A percentile compares a stretch with the other conserved stretches of the same genome.
phyloP scores from a whole-genome alignment of 2,113 vertebrate genomes.

The Corvus cornix region DNA sequence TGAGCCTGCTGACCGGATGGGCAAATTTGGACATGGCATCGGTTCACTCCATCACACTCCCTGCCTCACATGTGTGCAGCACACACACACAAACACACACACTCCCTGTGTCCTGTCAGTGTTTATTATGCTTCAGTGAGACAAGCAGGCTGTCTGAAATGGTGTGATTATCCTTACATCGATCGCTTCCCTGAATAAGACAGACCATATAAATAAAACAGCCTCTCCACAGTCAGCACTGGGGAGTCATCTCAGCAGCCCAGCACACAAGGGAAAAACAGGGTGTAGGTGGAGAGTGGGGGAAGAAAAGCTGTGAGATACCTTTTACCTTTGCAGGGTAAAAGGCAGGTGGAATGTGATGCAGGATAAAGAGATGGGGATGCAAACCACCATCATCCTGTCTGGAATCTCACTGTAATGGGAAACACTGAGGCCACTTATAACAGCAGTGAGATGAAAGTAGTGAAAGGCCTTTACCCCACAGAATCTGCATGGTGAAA shows the following conservation, averaged over 20 bases:
- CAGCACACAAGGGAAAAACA: not conserved
- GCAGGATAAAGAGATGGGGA: not conserved
- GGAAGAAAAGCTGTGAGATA: not conserved
- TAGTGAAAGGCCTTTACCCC: not conserved
- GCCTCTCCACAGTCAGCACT: not conserved
- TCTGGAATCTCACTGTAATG: not conserved
- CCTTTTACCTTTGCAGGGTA: not conserved
- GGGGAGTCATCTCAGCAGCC: not conserved
- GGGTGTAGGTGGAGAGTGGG: not conserved
- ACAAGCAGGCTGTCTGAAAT: conserved; percentile 8
- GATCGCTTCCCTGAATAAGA: not conserved
- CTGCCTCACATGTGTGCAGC: not conserved
- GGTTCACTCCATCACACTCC: not conserved
- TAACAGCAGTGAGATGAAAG: not conserved
- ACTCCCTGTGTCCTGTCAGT: not conserved
- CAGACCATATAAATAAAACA: not conserved
- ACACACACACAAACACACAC: not conserved
- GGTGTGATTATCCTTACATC: not conserved
- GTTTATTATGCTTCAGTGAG: not conserved
- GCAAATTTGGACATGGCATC: not conserved
- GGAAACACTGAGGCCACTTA: not conserved
- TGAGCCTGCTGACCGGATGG: not conserved
- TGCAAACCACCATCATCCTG: not conserved
- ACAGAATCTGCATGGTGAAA: not conserved
- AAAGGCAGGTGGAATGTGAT: not conserved